Percentiles rank a stretch among this genome's conserved stretches.
Evolutionary conservation across 1,140 invertebrate species (phyloP).

Genomic region (Hylaeus volcanicus): DNA sequence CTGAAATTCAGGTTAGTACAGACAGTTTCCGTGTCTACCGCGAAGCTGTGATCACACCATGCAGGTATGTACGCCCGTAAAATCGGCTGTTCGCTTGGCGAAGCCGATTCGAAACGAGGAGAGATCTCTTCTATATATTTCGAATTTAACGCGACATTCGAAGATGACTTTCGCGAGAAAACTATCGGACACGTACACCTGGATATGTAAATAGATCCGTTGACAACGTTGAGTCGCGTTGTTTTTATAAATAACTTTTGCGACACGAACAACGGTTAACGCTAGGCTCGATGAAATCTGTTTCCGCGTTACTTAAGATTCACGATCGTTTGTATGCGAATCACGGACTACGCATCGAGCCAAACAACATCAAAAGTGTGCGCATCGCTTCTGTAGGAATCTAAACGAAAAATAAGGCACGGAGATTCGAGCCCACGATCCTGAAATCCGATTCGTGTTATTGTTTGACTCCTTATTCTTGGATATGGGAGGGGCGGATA

Average conservation of each 20-base stretch:
- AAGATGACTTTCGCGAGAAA: neutral
- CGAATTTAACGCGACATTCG: neutral
- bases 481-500: too few species aligned
- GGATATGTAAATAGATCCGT: too few species aligned
- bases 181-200: neutral
- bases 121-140: neutral
- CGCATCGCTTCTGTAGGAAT: neutral
- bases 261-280: constrained; percentile 16
- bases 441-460: too few species aligned
- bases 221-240: neutral
- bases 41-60: constrained; percentile 57
- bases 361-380: constrained; percentile 24
- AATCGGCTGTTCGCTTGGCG: neutral
- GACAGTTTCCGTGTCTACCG: constrained; percentile 52
- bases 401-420: too few species aligned
- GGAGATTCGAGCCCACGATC: too few species aligned
- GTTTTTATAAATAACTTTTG: constrained; percentile 27
- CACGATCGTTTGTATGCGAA: constrained; percentile 21
- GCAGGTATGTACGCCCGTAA: constrained; percentile 61
- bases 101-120: neutral
- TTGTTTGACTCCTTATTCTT: constrained; percentile 17
- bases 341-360: constrained; percentile 12
- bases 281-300: constrained; percentile 14
- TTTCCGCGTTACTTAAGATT: constrained; percentile 28
- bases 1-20: constrained; percentile 70